Evolutionary conservation across 1,140 invertebrate genomes (phyloP).

Genomic region (Temnothorax curvispinosus): DNA sequence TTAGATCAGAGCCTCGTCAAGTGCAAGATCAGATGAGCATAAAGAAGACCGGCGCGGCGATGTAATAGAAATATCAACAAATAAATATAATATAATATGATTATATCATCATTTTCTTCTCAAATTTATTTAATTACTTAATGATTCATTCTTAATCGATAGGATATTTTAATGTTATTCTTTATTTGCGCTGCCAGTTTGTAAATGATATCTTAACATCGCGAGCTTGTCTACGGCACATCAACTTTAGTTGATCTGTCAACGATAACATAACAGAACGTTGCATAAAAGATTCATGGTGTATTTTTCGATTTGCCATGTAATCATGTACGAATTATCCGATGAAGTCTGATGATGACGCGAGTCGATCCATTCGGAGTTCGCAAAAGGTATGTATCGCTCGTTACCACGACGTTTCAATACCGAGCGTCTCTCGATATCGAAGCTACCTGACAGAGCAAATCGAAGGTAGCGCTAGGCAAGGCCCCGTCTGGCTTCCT

Average conservation of each 20-base stretch:
- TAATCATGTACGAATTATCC: background rate
- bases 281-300: background rate
- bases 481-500: conserved; percentile 38
- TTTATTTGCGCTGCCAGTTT: background rate
- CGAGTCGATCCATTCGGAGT: background rate
- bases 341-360: background rate
- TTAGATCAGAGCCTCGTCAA: background rate
- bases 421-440: background rate
- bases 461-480: background rate
- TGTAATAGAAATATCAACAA: background rate
- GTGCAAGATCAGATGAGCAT: background rate
- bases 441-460: background rate
- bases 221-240: background rate
- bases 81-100: background rate
- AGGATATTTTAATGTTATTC: background rate
- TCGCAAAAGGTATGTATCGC: background rate
- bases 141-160: background rate
- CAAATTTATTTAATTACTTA: background rate
- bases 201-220: background rate
- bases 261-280: background rate
- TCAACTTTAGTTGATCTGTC: background rate
- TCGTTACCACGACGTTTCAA: conserved; percentile 39
- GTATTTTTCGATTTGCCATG: background rate
- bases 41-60: background rate
- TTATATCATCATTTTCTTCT: background rate